Percentiles rank a stretch among this genome's conserved stretches.
Evolutionary conservation across 2,113 vertebrate species (phyloP).

Genomic region (Sinocyclocheilus anshuiensis): DNA sequence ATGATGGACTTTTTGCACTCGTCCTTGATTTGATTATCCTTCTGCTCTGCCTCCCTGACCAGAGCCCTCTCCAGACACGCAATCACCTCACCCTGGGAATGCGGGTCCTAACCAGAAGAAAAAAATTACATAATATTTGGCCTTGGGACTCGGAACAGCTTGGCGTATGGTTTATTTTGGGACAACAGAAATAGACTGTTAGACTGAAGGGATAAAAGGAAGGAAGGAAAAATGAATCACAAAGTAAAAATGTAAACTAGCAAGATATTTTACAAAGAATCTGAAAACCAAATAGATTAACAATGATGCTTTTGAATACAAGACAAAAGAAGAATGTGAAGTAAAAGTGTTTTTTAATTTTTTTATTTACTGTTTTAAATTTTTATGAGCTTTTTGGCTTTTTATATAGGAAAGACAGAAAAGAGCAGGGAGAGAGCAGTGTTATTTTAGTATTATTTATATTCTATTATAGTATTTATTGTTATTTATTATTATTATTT

Average conservation of each 20-base stretch:
- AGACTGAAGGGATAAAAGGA: background rate
- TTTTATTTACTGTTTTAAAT: background rate
- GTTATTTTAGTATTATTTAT: too few relatives aligned
- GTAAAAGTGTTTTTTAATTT: background rate
- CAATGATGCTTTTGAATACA: background rate
- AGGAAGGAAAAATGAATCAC: background rate
- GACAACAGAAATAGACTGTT: background rate
- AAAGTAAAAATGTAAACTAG: background rate
- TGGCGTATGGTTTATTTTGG: background rate
- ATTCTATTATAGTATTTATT: too few relatives aligned
- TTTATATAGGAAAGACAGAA: background rate
- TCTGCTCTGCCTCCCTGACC: constrained; percentile 82
- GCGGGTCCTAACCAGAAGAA: constrained; percentile 75
- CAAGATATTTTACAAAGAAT: background rate
- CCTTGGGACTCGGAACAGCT: background rate
- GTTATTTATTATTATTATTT: too few relatives aligned
- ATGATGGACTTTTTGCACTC: constrained; percentile 87
- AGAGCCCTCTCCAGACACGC: constrained; percentile 86
- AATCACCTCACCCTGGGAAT: constrained; percentile 89
- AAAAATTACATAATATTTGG: background rate
- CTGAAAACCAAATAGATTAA: background rate
- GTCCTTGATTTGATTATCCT: constrained; percentile 77
- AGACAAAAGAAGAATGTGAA: background rate
- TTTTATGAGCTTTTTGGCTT: background rate
- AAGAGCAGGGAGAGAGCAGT: background rate